Evolutionary conservation across 2,113 vertebrate species (phyloP).

Genomic region (Perca fluviatilis): DNA sequence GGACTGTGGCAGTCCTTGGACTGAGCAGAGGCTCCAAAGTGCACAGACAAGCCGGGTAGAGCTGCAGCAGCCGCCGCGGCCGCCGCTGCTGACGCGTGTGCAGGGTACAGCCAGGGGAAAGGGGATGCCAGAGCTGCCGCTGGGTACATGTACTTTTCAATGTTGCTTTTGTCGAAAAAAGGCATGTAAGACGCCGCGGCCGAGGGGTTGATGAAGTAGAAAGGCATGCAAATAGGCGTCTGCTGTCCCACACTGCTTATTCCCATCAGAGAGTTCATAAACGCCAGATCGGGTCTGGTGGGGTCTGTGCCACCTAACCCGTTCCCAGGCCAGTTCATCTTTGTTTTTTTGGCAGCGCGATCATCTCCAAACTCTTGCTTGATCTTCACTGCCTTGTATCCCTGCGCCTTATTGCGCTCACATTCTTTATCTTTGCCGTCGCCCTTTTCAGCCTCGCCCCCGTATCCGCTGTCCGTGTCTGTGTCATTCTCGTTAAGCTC

Average conservation of each 20-base stretch:
- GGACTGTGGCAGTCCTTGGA: conserved; percentile 69
- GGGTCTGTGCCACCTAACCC: conserved; percentile 67
- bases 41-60: conserved; percentile 85
- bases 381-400: conserved; percentile 80
- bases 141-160: conserved; percentile 92
- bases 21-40: conserved; percentile 64
- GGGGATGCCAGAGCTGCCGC: conserved; percentile 84
- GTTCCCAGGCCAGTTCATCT: conserved; percentile 81
- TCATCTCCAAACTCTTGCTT: conserved; percentile 92
- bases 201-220: conserved; percentile 93
- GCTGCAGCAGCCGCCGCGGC: conserved; percentile 83
- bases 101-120: conserved; percentile 90
- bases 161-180: conserved; percentile 89
- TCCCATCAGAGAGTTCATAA: conserved; percentile 92
- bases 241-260: conserved; percentile 89
- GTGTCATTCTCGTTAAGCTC: conserved; percentile 94
- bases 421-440: conserved; percentile 82
- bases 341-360: conserved; percentile 85
- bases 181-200: conserved; percentile 93
- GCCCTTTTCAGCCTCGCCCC: conserved; percentile 90
- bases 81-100: conserved; percentile 78
- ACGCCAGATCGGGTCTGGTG: conserved; percentile 83
- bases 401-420: conserved; percentile 67
- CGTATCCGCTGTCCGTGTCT: conserved; percentile 97
- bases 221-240: conserved; percentile 92